Conservation (phyloP, 2,113 vertebrate genomes). For the Pampusana beccarii region DNA sequence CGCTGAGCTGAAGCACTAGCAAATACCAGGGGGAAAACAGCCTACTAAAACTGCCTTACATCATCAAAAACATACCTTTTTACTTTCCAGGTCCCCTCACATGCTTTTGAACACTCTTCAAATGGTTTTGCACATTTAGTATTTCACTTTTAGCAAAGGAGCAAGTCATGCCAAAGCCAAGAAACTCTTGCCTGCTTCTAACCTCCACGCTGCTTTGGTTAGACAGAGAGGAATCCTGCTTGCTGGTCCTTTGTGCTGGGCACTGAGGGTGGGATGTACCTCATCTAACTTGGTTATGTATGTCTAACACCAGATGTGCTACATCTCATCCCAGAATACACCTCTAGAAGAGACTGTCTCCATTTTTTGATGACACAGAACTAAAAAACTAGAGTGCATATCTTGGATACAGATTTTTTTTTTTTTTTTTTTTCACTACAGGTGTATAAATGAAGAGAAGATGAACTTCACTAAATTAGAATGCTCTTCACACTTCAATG, state of each 20-base stretch:
- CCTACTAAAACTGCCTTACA: background rate
- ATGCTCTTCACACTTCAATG: background rate
- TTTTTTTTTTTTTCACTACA: background rate
- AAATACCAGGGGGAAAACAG: background rate
- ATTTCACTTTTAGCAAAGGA: background rate
- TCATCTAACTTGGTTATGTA: background rate
- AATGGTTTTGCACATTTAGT: background rate
- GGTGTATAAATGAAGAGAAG: background rate
- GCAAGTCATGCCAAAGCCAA: background rate
- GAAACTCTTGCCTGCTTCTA: background rate
- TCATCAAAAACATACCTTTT: background rate
- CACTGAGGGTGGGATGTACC: background rate
- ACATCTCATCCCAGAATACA: background rate
- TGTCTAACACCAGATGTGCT: background rate
- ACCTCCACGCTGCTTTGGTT: background rate
- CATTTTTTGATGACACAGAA: background rate
- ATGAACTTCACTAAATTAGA: background rate
- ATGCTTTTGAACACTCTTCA: background rate
- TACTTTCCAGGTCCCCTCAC: background rate
- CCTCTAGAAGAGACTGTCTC: background rate
- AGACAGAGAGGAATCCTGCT: background rate
- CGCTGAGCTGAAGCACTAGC: background rate
- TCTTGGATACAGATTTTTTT: background rate
- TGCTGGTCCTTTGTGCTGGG: background rate
- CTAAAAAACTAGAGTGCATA: background rate